Base-by-base conservation (phyloP, 30 jellyfish, hydroid and myxozoan species). In the Nemopilema nomurai region DNA sequence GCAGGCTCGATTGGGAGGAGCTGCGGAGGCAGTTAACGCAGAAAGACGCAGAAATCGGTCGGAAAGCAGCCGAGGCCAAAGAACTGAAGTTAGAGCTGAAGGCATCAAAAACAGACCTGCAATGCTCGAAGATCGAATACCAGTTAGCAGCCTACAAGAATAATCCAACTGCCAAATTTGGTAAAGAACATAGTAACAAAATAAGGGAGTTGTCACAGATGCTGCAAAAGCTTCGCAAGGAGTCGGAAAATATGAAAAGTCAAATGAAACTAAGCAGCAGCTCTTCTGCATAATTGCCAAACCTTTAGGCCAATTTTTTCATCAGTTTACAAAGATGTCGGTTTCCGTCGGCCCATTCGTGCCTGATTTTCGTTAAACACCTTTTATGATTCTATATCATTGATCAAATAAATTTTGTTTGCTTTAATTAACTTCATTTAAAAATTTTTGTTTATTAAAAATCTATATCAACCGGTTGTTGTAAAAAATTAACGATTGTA, bases 111-210 rank as follows among this genome's bases (percentile, higher is more conserved):
- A 74, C 80, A 18, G 87, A 84, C 49, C 49, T 84, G 28, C 93
- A 84, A 64, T 84, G 93, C 67, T 73, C 87, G 0, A 84, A 65
- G 51, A 84, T 84, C 6, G 93, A 84, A 65, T 86, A 62, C 16
- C 82, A 84, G 31, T 20, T 84, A 21, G 87, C 87, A 4, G 77
- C 77, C 16, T 22, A 71, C 21, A 30, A 49, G 27, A 53, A 53
- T 28, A 69, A 64, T 32, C 70, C 77, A 21, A 28, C 51, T 33
- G 84, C 57, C 21, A 82, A 52, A 49, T 68, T 25, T 28, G 90
- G 84, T 51, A 49, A 32, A 19, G 93, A 84, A 32, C 75, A 69
- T 25, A 84, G 83, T 33, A 75, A 71, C 51, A 84, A 74, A 49
- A 27, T 74, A 18, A 74, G 62, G 24, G 93, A 84, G 51, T 49